phyloP scores from a whole-genome alignment of 2,888 invertebrate genomes.

The Meteorus colon region DNA sequence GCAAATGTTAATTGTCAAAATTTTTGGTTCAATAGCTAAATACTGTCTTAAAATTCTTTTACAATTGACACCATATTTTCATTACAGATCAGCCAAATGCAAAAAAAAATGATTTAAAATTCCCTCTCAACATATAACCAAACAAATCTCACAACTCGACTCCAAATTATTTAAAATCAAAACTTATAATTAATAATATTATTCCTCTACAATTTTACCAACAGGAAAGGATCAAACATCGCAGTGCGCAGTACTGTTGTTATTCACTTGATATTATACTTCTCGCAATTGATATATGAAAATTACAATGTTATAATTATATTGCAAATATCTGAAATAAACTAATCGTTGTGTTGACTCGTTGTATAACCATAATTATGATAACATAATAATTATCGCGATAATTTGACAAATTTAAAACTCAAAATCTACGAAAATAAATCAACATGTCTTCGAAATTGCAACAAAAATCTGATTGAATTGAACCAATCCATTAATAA shows the following conservation, averaged over 20 bases:
- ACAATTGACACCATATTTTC: too few species aligned
- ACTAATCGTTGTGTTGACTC: slow-evolving; percentile 65
- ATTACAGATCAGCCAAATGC: too few species aligned
- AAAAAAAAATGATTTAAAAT: too few species aligned
- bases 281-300: slow-evolving; percentile 36
- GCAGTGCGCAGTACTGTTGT: background rate
- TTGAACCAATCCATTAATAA: slow-evolving; percentile 40
- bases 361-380: slow-evolving; percentile 62
- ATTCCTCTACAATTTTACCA: too few species aligned
- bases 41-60: too few species aligned
- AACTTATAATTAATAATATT: too few species aligned
- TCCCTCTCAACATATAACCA: too few species aligned
- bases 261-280: slow-evolving; percentile 27
- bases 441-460: too few species aligned
- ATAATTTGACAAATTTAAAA: background rate
- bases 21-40: too few species aligned
- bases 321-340: slow-evolving; percentile 17
- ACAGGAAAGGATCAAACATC: background rate
- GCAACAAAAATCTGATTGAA: slow-evolving; percentile 3
- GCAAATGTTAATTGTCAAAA: too few species aligned
- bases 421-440: slow-evolving; percentile 15
- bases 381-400: slow-evolving; percentile 27
- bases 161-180: too few species aligned
- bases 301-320: background rate
- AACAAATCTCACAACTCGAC: too few species aligned